Base-by-base conservation (phyloP, 2,113 vertebrate species). In the Craseonycteris thonglongyai region DNA sequence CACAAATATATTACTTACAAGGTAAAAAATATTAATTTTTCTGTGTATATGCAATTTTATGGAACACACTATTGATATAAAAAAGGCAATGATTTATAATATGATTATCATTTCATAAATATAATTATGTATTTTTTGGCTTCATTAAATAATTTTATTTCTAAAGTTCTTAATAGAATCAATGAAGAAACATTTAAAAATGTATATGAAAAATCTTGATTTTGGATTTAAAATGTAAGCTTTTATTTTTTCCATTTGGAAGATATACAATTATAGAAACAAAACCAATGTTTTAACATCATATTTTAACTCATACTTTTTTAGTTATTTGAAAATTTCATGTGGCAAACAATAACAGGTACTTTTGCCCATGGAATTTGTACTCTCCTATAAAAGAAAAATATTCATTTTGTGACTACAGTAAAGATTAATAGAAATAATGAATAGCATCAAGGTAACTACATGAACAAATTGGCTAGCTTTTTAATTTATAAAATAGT, bases 121-220 rank as follows among this genome's bases (percentile, higher is more conserved):
- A 56, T 49, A 65, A 40, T 65, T 84, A 3, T 56, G 5, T 74
- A 38, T 40, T 40, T 80, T 69, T 54, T 49, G 40, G 12, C 51
- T 90, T 87, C 71, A 71, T 59, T 85, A 86, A 69, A 56, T 76
- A 63, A 12, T 65, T 95, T 93, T 71, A 87, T 85, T 94, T 91
- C 13, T 68, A 74, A 81, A 83, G 16, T 56, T 92, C 54, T 65
- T 88, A 69, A 45, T 75, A 82, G 42, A 96, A 91, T 91, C 30
- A 82, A 8, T 82, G 79, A 89, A 59, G 59, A 88, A 82, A 26
- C 8, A 88, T 10, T 87, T 81, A 63, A 49, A 93, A 72, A 47
- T 87, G 6, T 54, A 65, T 4, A n/a, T 40, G 5, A 71, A 71
- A 89, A 65, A 7, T 15, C 26, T n/a, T 74, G 49, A 66, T 59